Evolutionary conservation across 2,113 vertebrate genomes (phyloP), one percentile per base, ranked within the genome.

Genomic region (Brachyistius frenatus): DNA sequence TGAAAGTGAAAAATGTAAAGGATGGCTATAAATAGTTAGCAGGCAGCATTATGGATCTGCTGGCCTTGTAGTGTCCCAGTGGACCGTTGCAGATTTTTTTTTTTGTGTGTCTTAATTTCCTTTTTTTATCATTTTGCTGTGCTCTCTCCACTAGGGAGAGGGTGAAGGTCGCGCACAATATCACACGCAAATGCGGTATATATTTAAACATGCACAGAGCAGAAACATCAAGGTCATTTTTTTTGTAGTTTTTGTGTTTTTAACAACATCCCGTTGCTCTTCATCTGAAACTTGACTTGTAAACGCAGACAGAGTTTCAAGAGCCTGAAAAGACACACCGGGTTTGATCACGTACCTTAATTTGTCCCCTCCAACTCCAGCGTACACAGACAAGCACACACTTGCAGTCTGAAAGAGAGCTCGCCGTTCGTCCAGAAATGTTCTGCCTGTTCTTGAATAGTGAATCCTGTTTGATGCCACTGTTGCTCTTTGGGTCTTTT

Each of bases 1-100:
- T 88, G 89, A 88, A 92, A 83, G 86, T 89, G 89, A 93, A 87
- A 91, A 88, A 92, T 94, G 88, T 90, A 92, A 92, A 93, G 87
- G 75, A 80, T 65, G 66, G 16, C 86, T 93, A 93, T 94, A 94
- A 94, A 94, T 93, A 93, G 90, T 87, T 10, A n/a, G 79, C 30
- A 75, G 82, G 79, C 81, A 78, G 61, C 37, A 84, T 90, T 86
- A 92, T 89, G 81, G 90, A 93, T 92, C 75, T 23, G 57, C 86
- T 78, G 69, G 87, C 79, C 87, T 88, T 57, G 76, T n/a, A 32
- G 31, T 1, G 80, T 93, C 91, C 89, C 90, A 8, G 5, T 39
- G 81, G 89, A 81, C 82, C 55, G 23, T 73, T 68, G 73, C 14
- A 14, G 58, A 87, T 85, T 80, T 80, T 76, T 89, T 84, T 23